phyloP scores from a whole-genome alignment of 2,888 invertebrate species.

The Drosophila prolongata region DNA sequence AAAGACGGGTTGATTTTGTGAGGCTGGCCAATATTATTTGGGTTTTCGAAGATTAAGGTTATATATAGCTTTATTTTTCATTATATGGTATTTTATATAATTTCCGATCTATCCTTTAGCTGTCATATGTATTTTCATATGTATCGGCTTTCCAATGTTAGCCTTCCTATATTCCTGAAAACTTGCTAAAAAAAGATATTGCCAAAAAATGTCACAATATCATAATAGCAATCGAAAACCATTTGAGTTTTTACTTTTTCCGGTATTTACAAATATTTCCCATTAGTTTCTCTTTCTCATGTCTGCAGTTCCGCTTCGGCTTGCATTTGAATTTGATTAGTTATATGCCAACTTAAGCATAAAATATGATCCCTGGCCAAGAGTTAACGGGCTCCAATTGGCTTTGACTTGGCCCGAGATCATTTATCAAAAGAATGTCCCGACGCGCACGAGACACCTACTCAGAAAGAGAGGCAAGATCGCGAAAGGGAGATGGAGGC shows the following conservation, averaged over 20 bases:
- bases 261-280: neutral
- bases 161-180: too few relatives aligned
- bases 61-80: too few relatives aligned
- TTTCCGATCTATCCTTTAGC: too few relatives aligned
- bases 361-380: conserved; percentile 53
- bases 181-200: too few relatives aligned
- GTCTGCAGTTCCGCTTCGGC: conserved; percentile 20
- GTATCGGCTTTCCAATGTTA: too few relatives aligned
- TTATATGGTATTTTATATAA: too few relatives aligned
- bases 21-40: too few relatives aligned
- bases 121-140: too few relatives aligned
- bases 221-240: too few relatives aligned
- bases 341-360: conserved; percentile 59
- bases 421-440: conserved; percentile 62
- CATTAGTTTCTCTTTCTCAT: conserved; percentile 22
- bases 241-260: neutral
- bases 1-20: too few relatives aligned
- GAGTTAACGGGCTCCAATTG: conserved; percentile 45
- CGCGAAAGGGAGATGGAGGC: neutral
- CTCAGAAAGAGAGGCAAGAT: conserved; percentile 18
- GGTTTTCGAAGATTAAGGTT: too few relatives aligned
- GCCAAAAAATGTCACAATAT: too few relatives aligned
- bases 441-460: conserved; percentile 42
- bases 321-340: conserved; percentile 53
- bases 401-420: conserved; percentile 45